Conservation (phyloP, 1,140 invertebrate species). For the Nebria ingens region DNA sequence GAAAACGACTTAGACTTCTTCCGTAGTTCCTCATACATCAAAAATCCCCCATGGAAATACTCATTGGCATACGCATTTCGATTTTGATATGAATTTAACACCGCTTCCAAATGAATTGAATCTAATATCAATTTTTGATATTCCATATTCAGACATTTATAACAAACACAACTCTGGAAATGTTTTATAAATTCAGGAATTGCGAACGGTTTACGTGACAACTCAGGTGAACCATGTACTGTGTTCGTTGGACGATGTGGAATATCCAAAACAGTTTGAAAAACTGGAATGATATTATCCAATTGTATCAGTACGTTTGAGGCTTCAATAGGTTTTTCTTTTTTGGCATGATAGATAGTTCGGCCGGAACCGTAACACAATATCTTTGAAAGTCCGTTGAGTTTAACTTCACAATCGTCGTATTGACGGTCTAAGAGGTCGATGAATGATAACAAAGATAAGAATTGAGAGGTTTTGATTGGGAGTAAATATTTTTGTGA, state of each 20-base stretch:
- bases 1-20: neutral
- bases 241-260: neutral
- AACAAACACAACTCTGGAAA: neutral
- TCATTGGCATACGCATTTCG: neutral
- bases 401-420: neutral
- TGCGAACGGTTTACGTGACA: neutral
- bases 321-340: neutral
- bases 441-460: neutral
- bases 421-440: neutral
- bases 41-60: neutral
- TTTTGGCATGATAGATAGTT: neutral
- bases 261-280: neutral
- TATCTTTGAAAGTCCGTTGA: neutral
- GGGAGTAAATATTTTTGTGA: neutral
- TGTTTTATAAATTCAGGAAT: neutral
- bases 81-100: neutral
- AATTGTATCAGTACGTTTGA: neutral
- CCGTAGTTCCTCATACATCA: neutral
- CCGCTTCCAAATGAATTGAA: neutral
- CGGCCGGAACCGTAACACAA: neutral
- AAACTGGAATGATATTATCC: neutral
- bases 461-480: neutral
- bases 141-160: neutral
- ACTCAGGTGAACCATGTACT: neutral
- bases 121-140: neutral